A percentile compares a stretch with the other conserved stretches of the same genome.
phyloP scores from a whole-genome alignment of 2,888 invertebrate species.

The Aphodius sticticus region DNA sequence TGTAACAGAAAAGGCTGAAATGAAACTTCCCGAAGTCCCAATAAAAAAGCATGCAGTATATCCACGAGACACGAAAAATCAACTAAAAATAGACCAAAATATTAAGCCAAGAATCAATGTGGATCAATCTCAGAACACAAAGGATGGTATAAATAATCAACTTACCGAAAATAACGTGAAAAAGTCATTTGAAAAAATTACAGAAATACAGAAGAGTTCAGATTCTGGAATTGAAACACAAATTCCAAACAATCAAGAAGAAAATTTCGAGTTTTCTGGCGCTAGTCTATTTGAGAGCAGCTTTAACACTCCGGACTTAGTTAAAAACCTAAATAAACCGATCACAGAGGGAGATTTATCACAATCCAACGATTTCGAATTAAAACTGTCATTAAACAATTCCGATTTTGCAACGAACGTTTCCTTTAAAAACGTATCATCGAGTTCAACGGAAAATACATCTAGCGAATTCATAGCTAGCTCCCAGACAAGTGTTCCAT shows the following conservation, averaged over 20 bases:
- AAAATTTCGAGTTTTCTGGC: conserved; percentile 39
- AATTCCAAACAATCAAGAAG: conserved; percentile 8
- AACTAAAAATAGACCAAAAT: not conserved
- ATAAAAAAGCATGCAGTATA: not conserved
- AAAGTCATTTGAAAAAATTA: not conserved
- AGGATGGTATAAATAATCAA: not conserved
- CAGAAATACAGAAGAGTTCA: not conserved
- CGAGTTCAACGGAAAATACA: conserved; percentile 28
- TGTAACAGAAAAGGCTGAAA: not conserved
- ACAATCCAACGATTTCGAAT: conserved; percentile 21
- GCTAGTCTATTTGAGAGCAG: conserved; percentile 53
- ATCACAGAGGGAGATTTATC: conserved; percentile 40
- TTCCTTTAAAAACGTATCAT: conserved; percentile 28
- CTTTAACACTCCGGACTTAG: conserved; percentile 39
- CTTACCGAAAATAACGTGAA: not conserved
- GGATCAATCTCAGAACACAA: not conserved
- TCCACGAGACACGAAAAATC: not conserved
- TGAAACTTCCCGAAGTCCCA: not conserved
- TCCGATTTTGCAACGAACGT: conserved; percentile 40
- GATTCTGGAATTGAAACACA: not conserved
- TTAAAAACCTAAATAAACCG: not conserved
- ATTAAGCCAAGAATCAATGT: not conserved
- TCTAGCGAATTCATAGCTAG: conserved; percentile 33
- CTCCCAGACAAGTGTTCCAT: conserved; percentile 33
- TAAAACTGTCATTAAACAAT: conserved; percentile 26